Conservation (phyloP, 2,797 vertebrate genomes). For the Gadopsis bispinosus region DNA sequence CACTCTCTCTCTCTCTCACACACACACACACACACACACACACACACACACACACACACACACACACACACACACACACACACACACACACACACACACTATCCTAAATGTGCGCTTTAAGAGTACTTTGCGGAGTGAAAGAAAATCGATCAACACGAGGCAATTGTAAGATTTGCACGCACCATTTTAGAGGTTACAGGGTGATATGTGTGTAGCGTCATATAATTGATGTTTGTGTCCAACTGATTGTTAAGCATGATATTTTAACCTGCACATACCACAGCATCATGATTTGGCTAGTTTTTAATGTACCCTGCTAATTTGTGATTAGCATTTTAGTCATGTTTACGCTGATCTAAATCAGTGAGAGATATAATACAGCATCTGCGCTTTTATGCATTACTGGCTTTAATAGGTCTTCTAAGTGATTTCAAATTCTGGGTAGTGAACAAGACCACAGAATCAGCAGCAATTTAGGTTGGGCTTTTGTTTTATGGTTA, state of each 20-base stretch:
- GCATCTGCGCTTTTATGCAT: conserved; percentile 40
- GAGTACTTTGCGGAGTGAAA: not conserved
- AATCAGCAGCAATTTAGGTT: conserved; percentile 56
- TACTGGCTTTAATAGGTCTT: conserved; percentile 21
- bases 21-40: too few species aligned
- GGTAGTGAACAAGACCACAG: conserved; percentile 38
- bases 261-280: not conserved
- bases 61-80: too few species aligned
- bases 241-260: not conserved
- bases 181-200: not conserved
- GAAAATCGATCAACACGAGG: not conserved
- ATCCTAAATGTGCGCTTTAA: not conserved
- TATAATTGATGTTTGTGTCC: too few species aligned
- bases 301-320: not conserved
- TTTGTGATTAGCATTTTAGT: conserved; percentile 9
- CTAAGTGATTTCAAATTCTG: conserved; percentile 52
- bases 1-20: too few species aligned
- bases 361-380: conserved; percentile 18
- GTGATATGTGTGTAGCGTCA: not conserved
- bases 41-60: too few species aligned
- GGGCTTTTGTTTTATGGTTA: conserved; percentile 62
- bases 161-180: not conserved
- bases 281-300: not conserved
- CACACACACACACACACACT: too few species aligned
- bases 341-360: conserved; percentile 13